Conservation (phyloP, 2,113 vertebrate species). For the Petrocephalus microphthalmus region DNA sequence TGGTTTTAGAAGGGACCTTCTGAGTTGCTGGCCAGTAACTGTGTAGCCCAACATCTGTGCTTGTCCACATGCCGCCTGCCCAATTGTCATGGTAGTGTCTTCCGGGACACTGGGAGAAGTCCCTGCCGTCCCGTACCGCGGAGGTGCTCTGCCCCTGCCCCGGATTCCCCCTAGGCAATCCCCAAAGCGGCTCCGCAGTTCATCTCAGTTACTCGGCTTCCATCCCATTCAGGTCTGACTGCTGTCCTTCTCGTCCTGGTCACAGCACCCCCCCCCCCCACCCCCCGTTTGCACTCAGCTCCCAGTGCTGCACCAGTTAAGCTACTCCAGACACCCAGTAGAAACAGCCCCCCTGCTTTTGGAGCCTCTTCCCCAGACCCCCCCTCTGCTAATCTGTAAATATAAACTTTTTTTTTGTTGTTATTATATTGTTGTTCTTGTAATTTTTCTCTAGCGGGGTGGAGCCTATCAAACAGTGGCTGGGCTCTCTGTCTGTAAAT, state of each 20-base stretch:
- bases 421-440: constrained; percentile 57
- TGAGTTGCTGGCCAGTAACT: background rate
- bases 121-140: background rate
- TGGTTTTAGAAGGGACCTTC: constrained; percentile 17
- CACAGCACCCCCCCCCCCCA: background rate
- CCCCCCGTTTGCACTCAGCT: background rate
- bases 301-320: background rate
- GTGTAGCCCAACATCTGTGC: background rate
- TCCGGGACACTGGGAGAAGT: background rate
- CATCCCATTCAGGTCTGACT: background rate
- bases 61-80: background rate
- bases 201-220: background rate
- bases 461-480: constrained; percentile 48
- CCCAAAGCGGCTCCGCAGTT: background rate
- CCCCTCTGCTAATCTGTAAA: constrained; percentile 64
- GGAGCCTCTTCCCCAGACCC: constrained; percentile 11
- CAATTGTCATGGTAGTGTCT: background rate
- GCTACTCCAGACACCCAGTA: background rate
- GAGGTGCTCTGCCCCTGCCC: background rate
- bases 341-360: background rate
- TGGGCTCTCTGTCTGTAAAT: constrained; percentile 66
- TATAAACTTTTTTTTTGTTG: constrained; percentile 65
- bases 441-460: constrained; percentile 56
- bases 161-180: background rate
- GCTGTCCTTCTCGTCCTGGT: background rate